Percentiles rank a stretch among this genome's conserved stretches.
phyloP scores from a whole-genome alignment of 2,113 vertebrate species.

The Dasyurus viverrinus region DNA sequence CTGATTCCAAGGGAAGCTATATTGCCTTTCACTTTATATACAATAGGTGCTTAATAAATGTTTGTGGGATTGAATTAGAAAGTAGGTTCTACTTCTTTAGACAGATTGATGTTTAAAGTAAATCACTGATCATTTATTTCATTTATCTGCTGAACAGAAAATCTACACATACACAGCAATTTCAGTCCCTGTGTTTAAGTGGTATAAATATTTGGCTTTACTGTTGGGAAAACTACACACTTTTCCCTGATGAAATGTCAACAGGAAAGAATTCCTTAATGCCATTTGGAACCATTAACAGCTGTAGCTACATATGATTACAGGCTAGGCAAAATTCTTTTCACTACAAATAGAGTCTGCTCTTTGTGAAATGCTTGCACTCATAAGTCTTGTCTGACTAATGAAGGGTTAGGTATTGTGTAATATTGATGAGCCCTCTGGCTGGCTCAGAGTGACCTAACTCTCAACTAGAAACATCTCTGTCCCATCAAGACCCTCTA shows the following conservation, averaged over 20 bases:
- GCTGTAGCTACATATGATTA: neutral
- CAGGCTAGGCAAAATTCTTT: neutral
- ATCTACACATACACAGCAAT: neutral
- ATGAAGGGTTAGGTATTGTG: neutral
- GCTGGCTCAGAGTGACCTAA: neutral
- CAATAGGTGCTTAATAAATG: neutral
- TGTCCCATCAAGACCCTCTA: neutral
- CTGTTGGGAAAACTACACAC: neutral
- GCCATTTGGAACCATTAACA: neutral
- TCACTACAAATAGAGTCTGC: neutral
- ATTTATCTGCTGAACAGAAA: neutral
- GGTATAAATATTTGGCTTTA: neutral
- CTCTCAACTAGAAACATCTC: neutral
- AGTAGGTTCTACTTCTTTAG: neutral
- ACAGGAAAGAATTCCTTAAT: neutral
- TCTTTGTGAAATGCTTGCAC: neutral
- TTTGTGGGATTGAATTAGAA: neutral
- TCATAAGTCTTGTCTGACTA: neutral
- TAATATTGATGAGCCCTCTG: neutral
- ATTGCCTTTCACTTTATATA: neutral
- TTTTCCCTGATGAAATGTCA: neutral
- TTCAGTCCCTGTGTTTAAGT: neutral
- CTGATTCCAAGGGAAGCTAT: neutral
- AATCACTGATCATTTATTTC: neutral
- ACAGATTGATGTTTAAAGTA: neutral